Evolutionary conservation across 2,888 invertebrate genomes (phyloP), one percentile per base, ranked within the genome.

Genomic region (Coronaproctus castanopsis): DNA sequence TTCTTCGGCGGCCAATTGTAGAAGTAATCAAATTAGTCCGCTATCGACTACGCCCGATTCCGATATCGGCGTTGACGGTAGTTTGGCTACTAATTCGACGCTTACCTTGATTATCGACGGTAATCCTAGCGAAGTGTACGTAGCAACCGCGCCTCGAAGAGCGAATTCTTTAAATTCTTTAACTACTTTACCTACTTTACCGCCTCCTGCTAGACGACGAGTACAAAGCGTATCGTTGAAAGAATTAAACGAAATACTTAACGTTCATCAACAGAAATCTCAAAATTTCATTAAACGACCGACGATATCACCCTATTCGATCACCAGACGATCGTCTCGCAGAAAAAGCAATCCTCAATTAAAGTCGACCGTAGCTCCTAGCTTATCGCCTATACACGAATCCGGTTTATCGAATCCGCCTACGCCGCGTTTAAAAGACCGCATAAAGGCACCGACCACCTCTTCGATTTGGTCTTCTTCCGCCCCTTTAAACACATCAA

Each of bases 311-410:
- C 59, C 62, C 3, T 49, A 55, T 3, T 57, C 56, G 24, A 58
- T 60, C n/a, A 54, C 58, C 59, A 65, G 62, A 51, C 66, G 62
- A 56, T 68, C 57, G 21, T 8, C 8, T 36, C 64, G 62, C 52
- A 66, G 55, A 49, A 71, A 70, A 61, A 66, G 69, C 53, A 69
- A 66, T 57, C 70, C 71, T 52, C 66, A 68, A 48, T 68, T 69
- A 20, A 65, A 70, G 57, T 66, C 72, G 18, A 67, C 71, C 1
- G 72, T 73, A 56, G 70, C 73, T 3, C 72, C 74, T 5, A 73
- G 72, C 48, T 70, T 83, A 60, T 82, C 82, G 58, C 83, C 83
- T 24, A 83, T 83, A 58, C 78, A 81, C 61, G 83, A 83, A 67
- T 81, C 82, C 54, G 83, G 83, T 24, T 72, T 81, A 20, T 82